phyloP scores from a whole-genome alignment of 2,113 vertebrate genomes.

The Pseudopipra pipra region DNA sequence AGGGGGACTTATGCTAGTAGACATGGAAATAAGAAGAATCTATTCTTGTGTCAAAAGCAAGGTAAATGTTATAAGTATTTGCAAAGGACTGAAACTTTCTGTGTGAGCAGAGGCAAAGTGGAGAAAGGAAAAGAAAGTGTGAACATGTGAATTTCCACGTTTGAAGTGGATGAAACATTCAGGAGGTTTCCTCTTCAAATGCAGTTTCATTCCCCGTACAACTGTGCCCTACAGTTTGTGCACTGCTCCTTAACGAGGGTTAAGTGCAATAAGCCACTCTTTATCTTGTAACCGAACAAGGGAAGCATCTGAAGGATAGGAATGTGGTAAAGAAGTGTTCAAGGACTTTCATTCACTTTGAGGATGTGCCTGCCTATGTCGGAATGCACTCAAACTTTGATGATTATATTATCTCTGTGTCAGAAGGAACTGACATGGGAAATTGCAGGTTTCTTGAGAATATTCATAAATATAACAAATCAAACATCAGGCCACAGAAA shows the following conservation, averaged over 20 bases:
- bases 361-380: not conserved
- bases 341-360: not conserved
- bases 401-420: not conserved
- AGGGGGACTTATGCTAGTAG: not conserved
- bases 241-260: not conserved
- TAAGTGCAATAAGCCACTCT: not conserved
- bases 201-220: not conserved
- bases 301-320: not conserved
- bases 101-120: not conserved
- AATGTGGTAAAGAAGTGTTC: not conserved
- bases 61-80: not conserved
- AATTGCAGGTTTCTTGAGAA: not conserved
- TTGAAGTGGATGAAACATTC: not conserved
- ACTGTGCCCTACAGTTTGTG: not conserved
- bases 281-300: not conserved
- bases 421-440: not conserved
- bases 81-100: not conserved
- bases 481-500: not conserved
- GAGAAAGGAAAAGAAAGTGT: not conserved
- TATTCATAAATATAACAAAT: accelerated
- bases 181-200: not conserved
- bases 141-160: not conserved
- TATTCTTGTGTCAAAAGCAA: not conserved
- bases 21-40: not conserved
- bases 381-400: not conserved